phyloP scores from a whole-genome alignment of 2,113 vertebrate genomes.

The Neodontobutis hainanensis region DNA sequence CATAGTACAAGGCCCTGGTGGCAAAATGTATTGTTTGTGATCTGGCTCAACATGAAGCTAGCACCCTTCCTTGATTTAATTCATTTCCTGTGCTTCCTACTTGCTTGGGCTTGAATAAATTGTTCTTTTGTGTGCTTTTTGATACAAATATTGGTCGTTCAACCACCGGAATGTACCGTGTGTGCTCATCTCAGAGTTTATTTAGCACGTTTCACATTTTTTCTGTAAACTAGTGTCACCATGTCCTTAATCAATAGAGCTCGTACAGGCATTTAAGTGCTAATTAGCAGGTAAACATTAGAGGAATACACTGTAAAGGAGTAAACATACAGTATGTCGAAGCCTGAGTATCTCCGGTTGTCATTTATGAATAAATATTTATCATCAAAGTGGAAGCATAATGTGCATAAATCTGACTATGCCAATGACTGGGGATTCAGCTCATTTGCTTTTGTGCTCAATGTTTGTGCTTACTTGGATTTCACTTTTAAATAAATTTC shows the following conservation, averaged over 20 bases:
- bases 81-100: conserved; percentile 13
- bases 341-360: conserved; percentile 53
- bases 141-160: conserved; percentile 20
- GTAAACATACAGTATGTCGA: conserved; percentile 34
- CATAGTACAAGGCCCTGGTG: conserved; percentile 11
- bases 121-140: conserved; percentile 30
- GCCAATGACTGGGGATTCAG: conserved; percentile 11
- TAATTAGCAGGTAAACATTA: conserved; percentile 51
- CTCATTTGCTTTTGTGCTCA: conserved; percentile 13
- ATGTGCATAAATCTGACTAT: conserved; percentile 9
- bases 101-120: conserved; percentile 15
- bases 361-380: conserved; percentile 2
- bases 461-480: conserved; percentile 31
- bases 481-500: conserved; percentile 8
- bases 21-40: conserved; percentile 47
- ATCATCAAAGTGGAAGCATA: not conserved
- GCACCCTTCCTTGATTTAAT: conserved; percentile 10
- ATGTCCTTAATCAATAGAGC: conserved; percentile 28
- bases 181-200: conserved; percentile 10
- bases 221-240: conserved; percentile 18
- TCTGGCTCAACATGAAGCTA: conserved; percentile 41
- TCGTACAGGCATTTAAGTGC: conserved; percentile 28
- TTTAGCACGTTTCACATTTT: conserved; percentile 15
- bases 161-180: conserved; percentile 40
- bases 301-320: conserved; percentile 38